phyloP scores from a whole-genome alignment of 2,888 invertebrate species.

The Embidobia sp. region DNA sequence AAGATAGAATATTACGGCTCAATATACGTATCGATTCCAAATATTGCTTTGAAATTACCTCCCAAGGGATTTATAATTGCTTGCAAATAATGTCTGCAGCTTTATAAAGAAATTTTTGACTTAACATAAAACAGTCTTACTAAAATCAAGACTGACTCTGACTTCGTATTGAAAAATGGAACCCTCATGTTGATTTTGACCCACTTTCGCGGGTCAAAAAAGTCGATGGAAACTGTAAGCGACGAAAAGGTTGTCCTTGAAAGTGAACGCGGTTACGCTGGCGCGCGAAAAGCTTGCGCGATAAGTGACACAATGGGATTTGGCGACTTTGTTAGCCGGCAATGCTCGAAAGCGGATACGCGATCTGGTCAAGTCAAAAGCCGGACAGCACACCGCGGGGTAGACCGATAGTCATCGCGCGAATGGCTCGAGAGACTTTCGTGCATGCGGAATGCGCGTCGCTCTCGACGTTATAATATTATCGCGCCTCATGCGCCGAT shows the following conservation, averaged over 20 bases:
- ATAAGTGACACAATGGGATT: slow-evolving; percentile 68
- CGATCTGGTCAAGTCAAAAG: slow-evolving; percentile 40
- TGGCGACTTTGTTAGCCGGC: slow-evolving; percentile 49
- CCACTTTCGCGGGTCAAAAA: neutral
- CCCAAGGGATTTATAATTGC: too few relatives aligned
- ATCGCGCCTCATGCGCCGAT: slow-evolving; percentile 60
- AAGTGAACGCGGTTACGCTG: slow-evolving; percentile 41
- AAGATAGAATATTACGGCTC: too few relatives aligned
- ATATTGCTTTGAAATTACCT: too few relatives aligned
- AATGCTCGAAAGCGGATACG: slow-evolving; percentile 40
- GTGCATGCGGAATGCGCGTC: slow-evolving; percentile 50
- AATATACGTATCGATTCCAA: too few relatives aligned
- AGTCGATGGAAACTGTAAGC: neutral
- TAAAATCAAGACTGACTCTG: too few relatives aligned
- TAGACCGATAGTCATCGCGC: slow-evolving; percentile 49
- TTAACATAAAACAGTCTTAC: too few relatives aligned
- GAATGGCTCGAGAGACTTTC: slow-evolving; percentile 48
- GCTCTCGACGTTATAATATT: slow-evolving; percentile 56
- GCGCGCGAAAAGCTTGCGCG: slow-evolving; percentile 65
- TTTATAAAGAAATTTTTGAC: too few relatives aligned
- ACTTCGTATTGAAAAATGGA: too few relatives aligned
- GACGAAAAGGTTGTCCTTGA: slow-evolving; percentile 33
- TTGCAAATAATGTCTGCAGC: too few relatives aligned
- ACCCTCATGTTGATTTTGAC: too few relatives aligned
- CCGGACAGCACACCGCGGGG: slow-evolving; percentile 34